phyloP scores from a whole-genome alignment of 2,888 invertebrate species.

The Hyles lineata region DNA sequence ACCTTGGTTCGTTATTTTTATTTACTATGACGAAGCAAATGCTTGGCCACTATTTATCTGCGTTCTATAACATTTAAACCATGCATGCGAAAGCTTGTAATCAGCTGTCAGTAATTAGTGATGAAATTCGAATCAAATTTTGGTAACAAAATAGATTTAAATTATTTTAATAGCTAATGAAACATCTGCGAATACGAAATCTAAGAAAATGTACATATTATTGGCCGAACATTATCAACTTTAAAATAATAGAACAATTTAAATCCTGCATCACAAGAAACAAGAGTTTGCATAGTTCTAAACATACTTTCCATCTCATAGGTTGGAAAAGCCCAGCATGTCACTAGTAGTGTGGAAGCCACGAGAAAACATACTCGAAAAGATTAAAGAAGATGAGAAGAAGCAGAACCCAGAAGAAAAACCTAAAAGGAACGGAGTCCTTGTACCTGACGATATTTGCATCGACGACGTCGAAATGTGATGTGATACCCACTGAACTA shows the following conservation, averaged over 20 bases:
- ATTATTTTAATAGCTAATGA: too few relatives aligned
- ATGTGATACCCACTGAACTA: constrained; percentile 38
- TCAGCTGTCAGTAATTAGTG: too few relatives aligned
- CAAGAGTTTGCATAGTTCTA: constrained; percentile 1
- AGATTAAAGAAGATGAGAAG: constrained; percentile 58
- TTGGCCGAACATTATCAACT: too few relatives aligned
- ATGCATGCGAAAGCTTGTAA: too few relatives aligned
- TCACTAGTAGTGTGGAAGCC: constrained; percentile 94
- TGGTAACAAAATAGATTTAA: too few relatives aligned
- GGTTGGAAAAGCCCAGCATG: constrained; percentile 88
- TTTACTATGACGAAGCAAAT: too few relatives aligned
- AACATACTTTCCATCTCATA: neutral
- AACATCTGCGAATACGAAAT: too few relatives aligned
- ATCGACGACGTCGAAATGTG: constrained; percentile 78
- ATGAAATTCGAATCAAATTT: too few relatives aligned
- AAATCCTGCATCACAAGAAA: neutral
- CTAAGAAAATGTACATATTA: too few relatives aligned
- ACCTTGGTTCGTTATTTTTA: too few relatives aligned
- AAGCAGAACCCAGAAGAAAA: constrained; percentile 54
- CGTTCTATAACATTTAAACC: too few relatives aligned
- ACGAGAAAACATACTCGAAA: constrained; percentile 80
- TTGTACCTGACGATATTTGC: constrained; percentile 57
- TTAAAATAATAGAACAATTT: neutral
- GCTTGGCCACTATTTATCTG: too few relatives aligned
- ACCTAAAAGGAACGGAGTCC: constrained; percentile 64